These are phyloP conservation scores for Erpetoichthys calabaricus DNA, from an alignment of 2,797 vertebrate species.

Conservation along the genomic window DNA sequence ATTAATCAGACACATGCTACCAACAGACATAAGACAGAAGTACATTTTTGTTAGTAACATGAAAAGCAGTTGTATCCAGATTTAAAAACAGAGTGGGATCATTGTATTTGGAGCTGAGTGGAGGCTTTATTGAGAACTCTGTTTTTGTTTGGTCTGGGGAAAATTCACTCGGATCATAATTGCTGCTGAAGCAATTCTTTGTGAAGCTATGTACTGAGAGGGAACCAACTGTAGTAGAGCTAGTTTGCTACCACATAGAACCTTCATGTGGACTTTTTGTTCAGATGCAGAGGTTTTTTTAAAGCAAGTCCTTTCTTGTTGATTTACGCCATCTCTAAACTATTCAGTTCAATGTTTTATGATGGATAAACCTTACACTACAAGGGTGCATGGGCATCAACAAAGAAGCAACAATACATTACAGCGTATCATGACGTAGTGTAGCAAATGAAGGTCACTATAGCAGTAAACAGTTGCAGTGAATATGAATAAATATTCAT, in stretches of 20 bases:
- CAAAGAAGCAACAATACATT: too few species aligned
- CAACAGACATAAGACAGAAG: conserved; percentile 37
- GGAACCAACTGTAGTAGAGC: conserved; percentile 2
- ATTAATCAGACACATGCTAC: conserved; percentile 26
- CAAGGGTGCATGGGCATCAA: too few species aligned
- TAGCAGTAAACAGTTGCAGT: too few species aligned
- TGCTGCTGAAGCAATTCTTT: conserved; percentile 25
- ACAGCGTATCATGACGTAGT: too few species aligned
- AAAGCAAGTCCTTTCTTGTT: too few species aligned
- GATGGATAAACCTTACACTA: too few species aligned
- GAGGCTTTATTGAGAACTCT: conserved; percentile 28
- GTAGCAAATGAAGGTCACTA: too few species aligned
- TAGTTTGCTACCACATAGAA: not conserved
- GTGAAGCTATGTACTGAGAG: conserved; percentile 14
- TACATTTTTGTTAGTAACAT: conserved; percentile 33
- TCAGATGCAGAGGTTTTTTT: too few species aligned
- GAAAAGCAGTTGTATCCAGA: conserved; percentile 44
- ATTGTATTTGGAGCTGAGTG: conserved; percentile 20
- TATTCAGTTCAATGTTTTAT: too few species aligned
- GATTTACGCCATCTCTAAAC: too few species aligned
- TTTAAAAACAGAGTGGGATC: conserved; percentile 35
- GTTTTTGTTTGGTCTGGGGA: conserved; percentile 34
- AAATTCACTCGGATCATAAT: conserved; percentile 15
- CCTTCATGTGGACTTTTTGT: too few species aligned
- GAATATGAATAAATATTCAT: too few species aligned